Evolutionary conservation across 2,888 invertebrate genomes (phyloP).

Genomic region (Spialia ferax): DNA sequence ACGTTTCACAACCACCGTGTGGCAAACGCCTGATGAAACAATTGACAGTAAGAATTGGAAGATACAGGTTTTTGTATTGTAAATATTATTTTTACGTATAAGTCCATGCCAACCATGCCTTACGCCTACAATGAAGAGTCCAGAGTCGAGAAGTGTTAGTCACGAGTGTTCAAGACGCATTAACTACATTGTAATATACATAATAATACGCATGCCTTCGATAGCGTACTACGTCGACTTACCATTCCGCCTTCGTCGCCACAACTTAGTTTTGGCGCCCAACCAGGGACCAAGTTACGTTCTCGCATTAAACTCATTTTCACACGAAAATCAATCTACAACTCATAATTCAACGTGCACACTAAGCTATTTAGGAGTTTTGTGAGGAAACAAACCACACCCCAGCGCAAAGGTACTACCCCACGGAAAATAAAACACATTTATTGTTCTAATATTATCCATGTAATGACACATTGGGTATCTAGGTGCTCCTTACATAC

Average conservation of each 20-base stretch:
- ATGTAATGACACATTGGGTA: slow-evolving; percentile 84
- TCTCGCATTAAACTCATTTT: slow-evolving; percentile 45
- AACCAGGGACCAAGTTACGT: slow-evolving; percentile 52
- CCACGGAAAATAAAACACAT: slow-evolving; percentile 84
- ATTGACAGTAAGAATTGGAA: slow-evolving; percentile 79
- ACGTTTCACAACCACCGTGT: slow-evolving; percentile 85
- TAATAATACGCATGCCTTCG: slow-evolving; percentile 56
- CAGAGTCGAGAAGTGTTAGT: slow-evolving; percentile 57
- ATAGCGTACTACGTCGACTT: slow-evolving; percentile 54
- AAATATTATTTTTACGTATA: slow-evolving; percentile 65
- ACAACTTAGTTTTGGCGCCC: slow-evolving; percentile 59
- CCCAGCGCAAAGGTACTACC: slow-evolving; percentile 67
- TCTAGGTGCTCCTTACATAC: slow-evolving; percentile 80
- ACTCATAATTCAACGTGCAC: slow-evolving; percentile 57
- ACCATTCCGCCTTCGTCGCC: slow-evolving; percentile 55
- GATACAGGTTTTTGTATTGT: slow-evolving; percentile 66
- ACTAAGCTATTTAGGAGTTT: slow-evolving; percentile 51
- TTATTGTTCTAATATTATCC: slow-evolving; percentile 80
- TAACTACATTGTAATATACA: slow-evolving; percentile 52
- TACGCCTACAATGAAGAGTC: slow-evolving; percentile 42
- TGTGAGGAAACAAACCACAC: slow-evolving; percentile 53
- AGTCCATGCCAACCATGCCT: slow-evolving; percentile 78
- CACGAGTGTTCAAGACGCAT: slow-evolving; percentile 53
- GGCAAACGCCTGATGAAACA: slow-evolving; percentile 74
- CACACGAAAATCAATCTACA: slow-evolving; percentile 56